Conservation (phyloP, 2,113 vertebrate genomes). For the Oreotrochilus melanogaster region DNA sequence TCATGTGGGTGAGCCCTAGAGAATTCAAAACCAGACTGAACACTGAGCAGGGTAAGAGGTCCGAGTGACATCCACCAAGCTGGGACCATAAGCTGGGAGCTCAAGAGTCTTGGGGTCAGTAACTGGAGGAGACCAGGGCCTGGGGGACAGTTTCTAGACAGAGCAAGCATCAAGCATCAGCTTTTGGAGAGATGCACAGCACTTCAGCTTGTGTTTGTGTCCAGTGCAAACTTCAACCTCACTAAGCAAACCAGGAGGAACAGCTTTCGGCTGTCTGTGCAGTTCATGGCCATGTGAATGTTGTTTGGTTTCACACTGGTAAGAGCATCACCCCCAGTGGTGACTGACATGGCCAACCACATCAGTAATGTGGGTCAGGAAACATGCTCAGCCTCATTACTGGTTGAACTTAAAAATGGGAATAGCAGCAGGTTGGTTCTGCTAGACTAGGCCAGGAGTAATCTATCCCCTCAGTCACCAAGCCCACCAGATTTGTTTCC, state of each 20-base stretch:
- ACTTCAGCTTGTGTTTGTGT: background rate
- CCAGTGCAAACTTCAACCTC: background rate
- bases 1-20: accelerated
- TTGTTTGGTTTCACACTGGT: background rate
- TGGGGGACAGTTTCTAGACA: background rate
- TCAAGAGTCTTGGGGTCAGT: background rate
- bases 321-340: background rate
- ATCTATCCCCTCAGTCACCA: accelerated
- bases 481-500: background rate
- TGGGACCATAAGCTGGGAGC: background rate
- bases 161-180: background rate
- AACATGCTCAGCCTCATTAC: background rate
- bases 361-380: background rate
- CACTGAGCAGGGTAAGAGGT: accelerated
- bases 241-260: background rate
- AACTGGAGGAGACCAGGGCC: background rate
- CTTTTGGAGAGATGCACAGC: background rate
- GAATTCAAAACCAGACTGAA: background rate
- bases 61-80: background rate
- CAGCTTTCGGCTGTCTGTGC: background rate
- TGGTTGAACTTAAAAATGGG: background rate
- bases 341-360: background rate
- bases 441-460: background rate
- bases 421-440: background rate
- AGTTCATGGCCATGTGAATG: background rate